Percentiles rank a stretch among this genome's conserved stretches.
phyloP scores from a whole-genome alignment of 2,113 vertebrate species.

The Emydocephalus ijimae region DNA sequence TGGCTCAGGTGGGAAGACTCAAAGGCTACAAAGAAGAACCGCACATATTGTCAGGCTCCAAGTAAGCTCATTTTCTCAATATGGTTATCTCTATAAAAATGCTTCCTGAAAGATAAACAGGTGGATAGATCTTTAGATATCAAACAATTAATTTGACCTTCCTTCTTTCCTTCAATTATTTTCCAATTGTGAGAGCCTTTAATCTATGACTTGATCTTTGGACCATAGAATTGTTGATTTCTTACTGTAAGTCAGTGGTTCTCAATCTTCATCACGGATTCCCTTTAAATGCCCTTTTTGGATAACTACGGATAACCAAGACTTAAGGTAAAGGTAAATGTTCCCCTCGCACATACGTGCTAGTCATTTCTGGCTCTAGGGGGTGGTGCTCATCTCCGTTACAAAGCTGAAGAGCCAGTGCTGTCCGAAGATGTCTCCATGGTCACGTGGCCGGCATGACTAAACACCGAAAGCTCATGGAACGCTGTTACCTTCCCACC shows the following conservation, averaged over 20 bases:
- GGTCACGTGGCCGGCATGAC: too few relatives aligned
- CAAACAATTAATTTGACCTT: not conserved
- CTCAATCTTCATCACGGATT: not conserved
- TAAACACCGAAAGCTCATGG: too few relatives aligned
- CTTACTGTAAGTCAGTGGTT: not conserved
- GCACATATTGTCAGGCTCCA: not conserved
- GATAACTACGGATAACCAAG: not conserved
- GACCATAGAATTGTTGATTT: not conserved
- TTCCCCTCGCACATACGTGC: too few relatives aligned
- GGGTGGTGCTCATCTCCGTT: too few relatives aligned
- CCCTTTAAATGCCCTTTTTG: not conserved
- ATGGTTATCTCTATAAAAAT: not conserved
- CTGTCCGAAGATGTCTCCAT: too few relatives aligned
- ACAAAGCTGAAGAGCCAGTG: too few relatives aligned
- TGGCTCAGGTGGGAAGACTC: slow-evolving; percentile 10
- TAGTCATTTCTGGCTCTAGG: too few relatives aligned
- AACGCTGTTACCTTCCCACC: too few relatives aligned
- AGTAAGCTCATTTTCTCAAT: not conserved
- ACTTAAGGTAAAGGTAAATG: too few relatives aligned
- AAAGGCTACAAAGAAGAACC: slow-evolving; percentile 32
- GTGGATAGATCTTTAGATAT: not conserved
- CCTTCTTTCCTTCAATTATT: not conserved
- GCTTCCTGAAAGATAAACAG: not conserved
- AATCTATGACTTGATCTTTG: not conserved
- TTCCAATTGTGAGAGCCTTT: not conserved